Evolutionary conservation across 2,113 vertebrate genomes (phyloP).

Genomic region (Dolichallabes microphthalmus): DNA sequence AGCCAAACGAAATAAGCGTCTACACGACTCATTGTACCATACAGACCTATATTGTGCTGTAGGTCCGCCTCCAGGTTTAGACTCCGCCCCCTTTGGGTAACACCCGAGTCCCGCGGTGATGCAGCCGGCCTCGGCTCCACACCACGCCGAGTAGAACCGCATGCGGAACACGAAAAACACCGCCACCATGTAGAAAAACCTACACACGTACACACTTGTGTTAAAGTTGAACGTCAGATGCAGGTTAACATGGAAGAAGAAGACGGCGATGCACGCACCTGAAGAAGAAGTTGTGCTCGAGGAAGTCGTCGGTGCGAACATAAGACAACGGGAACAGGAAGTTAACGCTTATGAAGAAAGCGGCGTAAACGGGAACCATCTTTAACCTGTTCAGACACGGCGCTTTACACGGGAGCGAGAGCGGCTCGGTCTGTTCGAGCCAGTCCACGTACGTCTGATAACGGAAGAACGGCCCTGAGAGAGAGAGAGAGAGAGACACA

Average conservation of each 20-base stretch:
- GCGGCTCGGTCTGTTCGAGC: slow-evolving; percentile 77
- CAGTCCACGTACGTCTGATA: slow-evolving; percentile 85
- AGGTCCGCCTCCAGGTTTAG: slow-evolving; percentile 84
- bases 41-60: slow-evolving; percentile 76
- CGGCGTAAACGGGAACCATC: slow-evolving; percentile 77
- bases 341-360: slow-evolving; percentile 77
- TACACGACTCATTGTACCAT: neutral
- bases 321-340: slow-evolving; percentile 79
- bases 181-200: slow-evolving; percentile 85
- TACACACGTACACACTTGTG: slow-evolving; percentile 42
- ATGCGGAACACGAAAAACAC: slow-evolving; percentile 88
- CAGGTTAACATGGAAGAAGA: neutral
- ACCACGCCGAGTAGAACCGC: slow-evolving; percentile 91
- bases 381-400: slow-evolving; percentile 78
- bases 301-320: slow-evolving; percentile 78
- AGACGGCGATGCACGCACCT: slow-evolving; percentile 56
- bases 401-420: slow-evolving; percentile 72
- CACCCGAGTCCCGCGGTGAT: slow-evolving; percentile 86
- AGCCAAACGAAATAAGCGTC: no score
- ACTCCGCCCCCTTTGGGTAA: slow-evolving; percentile 79
- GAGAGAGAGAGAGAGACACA: neutral
- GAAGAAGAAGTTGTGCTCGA: slow-evolving; percentile 72
- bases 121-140: slow-evolving; percentile 82
- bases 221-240: neutral
- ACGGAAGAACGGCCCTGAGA: slow-evolving; percentile 84